These are phyloP conservation scores for Ectobius pallidus DNA, from an alignment of 2,888 invertebrate species.

Conservation along the genomic window DNA sequence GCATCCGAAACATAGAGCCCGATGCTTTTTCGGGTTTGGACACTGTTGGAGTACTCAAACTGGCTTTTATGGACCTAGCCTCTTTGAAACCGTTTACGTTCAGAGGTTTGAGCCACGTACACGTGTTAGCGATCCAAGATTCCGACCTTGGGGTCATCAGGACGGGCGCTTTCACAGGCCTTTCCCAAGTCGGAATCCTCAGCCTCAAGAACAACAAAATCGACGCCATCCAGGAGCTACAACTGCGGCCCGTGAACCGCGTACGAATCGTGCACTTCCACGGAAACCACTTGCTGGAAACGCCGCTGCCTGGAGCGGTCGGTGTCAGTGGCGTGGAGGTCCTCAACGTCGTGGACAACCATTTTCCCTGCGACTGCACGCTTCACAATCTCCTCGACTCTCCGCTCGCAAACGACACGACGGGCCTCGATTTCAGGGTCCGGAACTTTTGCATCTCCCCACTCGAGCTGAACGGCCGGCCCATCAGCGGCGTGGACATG, in stretches of 20 bases:
- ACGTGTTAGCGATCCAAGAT: constrained; percentile 77
- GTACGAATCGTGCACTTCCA: constrained; percentile 75
- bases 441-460: constrained; percentile 88
- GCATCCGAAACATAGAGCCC: constrained; percentile 75
- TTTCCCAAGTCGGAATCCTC: constrained; percentile 72
- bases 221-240: constrained; percentile 77
- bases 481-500: constrained; percentile 71
- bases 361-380: constrained; percentile 88
- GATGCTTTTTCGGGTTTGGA: constrained; percentile 83
- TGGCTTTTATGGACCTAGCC: constrained; percentile 84
- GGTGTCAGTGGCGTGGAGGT: constrained; percentile 74
- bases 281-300: constrained; percentile 83
- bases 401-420: constrained; percentile 71
- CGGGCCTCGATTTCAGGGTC: constrained; percentile 64
- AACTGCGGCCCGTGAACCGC: constrained; percentile 71
- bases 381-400: constrained; percentile 77
- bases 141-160: constrained; percentile 80
- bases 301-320: constrained; percentile 71
- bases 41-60: constrained; percentile 78
- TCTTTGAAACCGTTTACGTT: constrained; percentile 74
- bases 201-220: constrained; percentile 86
- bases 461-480: constrained; percentile 78
- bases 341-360: constrained; percentile 76
- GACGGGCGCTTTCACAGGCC: constrained; percentile 76
- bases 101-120: constrained; percentile 76